Evolutionary conservation across 2,888 invertebrate genomes (phyloP), one percentile per base, ranked within the genome.

Genomic region (Pteria penguin): DNA sequence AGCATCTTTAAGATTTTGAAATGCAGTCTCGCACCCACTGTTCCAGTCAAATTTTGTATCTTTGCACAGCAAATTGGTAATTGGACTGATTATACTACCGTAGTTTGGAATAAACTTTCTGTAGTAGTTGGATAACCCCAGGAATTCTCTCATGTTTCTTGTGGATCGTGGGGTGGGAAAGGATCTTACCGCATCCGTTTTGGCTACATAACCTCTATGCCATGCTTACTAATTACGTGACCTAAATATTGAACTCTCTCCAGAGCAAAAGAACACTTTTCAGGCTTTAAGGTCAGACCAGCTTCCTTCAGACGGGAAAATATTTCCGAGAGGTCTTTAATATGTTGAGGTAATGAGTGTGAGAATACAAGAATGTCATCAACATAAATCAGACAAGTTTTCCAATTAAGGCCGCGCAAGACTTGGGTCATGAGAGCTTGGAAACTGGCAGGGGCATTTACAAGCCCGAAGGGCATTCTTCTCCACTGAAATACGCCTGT

Each of bases 291-390:
- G 11, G 67, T 74, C 3, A 82, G 60, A n/a, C 65, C 65, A 22
- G 78, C 78, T 1, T 66, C 31, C n/a, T 52, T 27, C 1, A 82
- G 71, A 32, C 61, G 55, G n/a, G 60, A 18, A 27, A 82, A 78
- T 11, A 80, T 73, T 45, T 69, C 32, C 11, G 55, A 22, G 0
- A 81, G 60, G 27, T 81, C 75, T 26, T 60, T 24, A 11, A 80
- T 45, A 58, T 80, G 80, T 58, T 75, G 65, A 1, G 70, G 55
- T 29, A 80, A 65, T 5, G 71, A 57, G n/a, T 70, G 31, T 18
- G 62, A 69, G 32, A 77, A 76, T 8, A 74, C 61, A 3, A 78
- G 29, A 1, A 81, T 67, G 45, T 81, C 82, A 63, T 82, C 83
- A 24, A 81, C 61, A 61, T 65, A 66, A 14, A 79, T 70, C 24